Conservation (phyloP, 2,888 invertebrate species). For the Herminia tarsipennalis region DNA sequence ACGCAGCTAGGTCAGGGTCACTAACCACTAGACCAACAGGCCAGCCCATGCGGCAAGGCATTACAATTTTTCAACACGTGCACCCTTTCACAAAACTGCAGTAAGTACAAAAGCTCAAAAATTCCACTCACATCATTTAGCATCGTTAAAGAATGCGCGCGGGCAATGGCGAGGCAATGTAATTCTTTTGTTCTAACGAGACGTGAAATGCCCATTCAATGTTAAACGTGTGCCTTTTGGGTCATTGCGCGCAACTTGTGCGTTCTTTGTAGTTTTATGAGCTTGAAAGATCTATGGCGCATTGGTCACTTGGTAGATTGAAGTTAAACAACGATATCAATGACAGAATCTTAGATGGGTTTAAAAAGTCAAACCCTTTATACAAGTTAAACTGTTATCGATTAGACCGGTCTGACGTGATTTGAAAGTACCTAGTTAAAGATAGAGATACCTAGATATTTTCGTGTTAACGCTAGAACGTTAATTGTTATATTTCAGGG, state of each 20-base stretch:
- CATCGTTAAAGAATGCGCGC: conserved; percentile 37
- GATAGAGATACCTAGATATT: too few species aligned
- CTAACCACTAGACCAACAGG: too few species aligned
- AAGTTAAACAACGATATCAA: neutral
- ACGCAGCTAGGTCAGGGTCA: too few species aligned
- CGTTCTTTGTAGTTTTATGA: neutral
- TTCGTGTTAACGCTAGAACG: too few species aligned
- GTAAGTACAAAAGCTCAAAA: conserved; percentile 21
- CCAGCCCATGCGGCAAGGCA: too few species aligned
- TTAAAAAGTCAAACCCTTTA: too few species aligned
- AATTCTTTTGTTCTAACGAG: conserved; percentile 66
- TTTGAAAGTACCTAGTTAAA: too few species aligned
- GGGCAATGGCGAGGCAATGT: conserved; percentile 46
- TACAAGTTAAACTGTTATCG: too few species aligned
- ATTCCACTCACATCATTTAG: conserved; percentile 42
- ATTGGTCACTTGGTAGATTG: neutral
- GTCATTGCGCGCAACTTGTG: conserved; percentile 46
- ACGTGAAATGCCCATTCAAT: conserved; percentile 71
- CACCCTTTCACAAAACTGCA: neutral
- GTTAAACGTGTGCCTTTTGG: conserved; percentile 63
- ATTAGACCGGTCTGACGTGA: too few species aligned
- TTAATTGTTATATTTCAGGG: too few species aligned
- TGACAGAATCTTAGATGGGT: too few species aligned
- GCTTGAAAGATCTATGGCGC: neutral
- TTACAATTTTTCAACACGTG: too few species aligned